phyloP scores from a whole-genome alignment of 2,797 vertebrate genomes.

The Luscinia luscinia region DNA sequence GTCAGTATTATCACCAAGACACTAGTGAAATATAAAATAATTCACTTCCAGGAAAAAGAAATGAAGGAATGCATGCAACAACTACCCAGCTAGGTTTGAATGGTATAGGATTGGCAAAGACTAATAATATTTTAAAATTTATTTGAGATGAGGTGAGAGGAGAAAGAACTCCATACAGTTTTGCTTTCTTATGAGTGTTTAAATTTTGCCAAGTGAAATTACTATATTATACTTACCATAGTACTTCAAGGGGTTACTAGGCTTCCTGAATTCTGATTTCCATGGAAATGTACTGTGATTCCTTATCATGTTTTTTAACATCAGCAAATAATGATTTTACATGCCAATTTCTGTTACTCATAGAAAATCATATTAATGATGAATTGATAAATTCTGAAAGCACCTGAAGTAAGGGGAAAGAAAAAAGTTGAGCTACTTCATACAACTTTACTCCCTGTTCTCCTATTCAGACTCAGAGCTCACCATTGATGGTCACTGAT shows the following conservation, averaged over 20 bases:
- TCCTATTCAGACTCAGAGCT: background rate
- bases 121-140: background rate
- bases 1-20: background rate
- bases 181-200: background rate
- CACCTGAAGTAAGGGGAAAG: background rate
- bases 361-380: background rate
- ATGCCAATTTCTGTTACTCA: background rate
- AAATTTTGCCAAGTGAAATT: background rate
- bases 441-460: background rate
- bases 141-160: background rate
- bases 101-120: background rate
- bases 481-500: background rate
- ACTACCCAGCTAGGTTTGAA: background rate
- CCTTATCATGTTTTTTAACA: background rate
- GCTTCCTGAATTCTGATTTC: background rate
- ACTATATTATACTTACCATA: background rate
- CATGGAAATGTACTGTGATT: background rate
- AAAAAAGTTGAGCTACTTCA: background rate
- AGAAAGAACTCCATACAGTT: background rate
- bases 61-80: background rate
- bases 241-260: background rate
- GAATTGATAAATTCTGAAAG: background rate
- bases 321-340: background rate
- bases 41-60: background rate
- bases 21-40: background rate